Percentiles rank a stretch among this genome's conserved stretches.
Evolutionary conservation across 2,888 invertebrate species (phyloP).

Genomic region (Aleiodes alternator): DNA sequence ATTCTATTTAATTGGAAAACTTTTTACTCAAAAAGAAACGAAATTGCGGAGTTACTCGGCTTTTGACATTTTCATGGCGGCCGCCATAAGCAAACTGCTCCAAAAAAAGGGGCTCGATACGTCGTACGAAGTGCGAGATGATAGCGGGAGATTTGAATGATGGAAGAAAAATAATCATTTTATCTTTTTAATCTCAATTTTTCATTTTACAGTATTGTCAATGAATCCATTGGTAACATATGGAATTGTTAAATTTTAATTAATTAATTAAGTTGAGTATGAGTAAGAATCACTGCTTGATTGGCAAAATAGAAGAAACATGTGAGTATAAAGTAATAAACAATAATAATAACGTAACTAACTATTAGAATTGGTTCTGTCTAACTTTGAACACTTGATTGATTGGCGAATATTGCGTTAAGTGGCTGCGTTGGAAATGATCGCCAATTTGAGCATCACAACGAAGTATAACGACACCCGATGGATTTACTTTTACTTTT

Average conservation of each 20-base stretch:
- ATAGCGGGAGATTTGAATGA: background rate
- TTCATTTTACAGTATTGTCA: background rate
- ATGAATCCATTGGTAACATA: constrained; percentile 15
- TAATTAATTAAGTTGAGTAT: constrained; percentile 19
- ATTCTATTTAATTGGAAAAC: constrained; percentile 11
- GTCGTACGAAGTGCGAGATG: too few relatives aligned
- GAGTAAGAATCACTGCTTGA: constrained; percentile 11
- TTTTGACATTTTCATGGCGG: constrained; percentile 25
- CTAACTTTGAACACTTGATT: constrained; percentile 78
- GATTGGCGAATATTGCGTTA: constrained; percentile 76
- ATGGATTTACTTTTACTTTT: constrained; percentile 95
- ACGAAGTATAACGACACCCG: constrained; percentile 90
- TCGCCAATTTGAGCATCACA: constrained; percentile 84
- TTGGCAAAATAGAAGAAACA: constrained; percentile 25
- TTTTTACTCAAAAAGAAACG: background rate
- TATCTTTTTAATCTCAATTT: constrained; percentile 1
- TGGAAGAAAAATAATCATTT: background rate
- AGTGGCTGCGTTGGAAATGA: constrained; percentile 64
- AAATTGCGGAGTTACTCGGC: background rate
- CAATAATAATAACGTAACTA: constrained; percentile 23
- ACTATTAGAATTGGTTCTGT: constrained; percentile 68
- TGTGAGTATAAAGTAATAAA: constrained; percentile 7
- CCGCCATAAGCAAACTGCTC: constrained; percentile 33
- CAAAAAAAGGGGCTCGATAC: background rate
- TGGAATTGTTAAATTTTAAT: background rate